Conservation (phyloP, 2,888 invertebrate species). For the Lasius platythorax region DNA sequence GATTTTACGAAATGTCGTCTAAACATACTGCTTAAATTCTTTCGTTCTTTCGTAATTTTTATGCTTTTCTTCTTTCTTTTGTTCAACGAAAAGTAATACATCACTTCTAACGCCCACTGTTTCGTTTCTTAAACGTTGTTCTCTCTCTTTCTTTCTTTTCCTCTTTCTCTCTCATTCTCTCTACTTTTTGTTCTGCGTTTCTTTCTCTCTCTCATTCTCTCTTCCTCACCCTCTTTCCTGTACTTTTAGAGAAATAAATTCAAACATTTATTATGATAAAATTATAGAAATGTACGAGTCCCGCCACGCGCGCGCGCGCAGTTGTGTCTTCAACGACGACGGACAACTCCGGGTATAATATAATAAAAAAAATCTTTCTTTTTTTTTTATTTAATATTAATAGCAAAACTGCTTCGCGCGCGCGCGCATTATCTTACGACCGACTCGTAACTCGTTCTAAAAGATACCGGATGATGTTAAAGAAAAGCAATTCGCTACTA, state of each 20-base stretch:
- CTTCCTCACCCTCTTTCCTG: slow-evolving; percentile 34
- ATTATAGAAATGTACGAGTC: slow-evolving; percentile 73
- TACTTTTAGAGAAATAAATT: slow-evolving; percentile 57
- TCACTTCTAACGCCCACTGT: slow-evolving; percentile 18
- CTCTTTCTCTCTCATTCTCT: neutral
- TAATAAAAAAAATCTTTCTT: neutral
- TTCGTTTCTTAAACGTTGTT: slow-evolving; percentile 21
- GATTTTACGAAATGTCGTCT: slow-evolving; percentile 65
- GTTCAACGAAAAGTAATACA: slow-evolving; percentile 59
- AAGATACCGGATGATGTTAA: slow-evolving; percentile 6
- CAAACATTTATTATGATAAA: slow-evolving; percentile 69
- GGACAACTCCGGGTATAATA: neutral
- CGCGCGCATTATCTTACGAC: slow-evolving; percentile 55
- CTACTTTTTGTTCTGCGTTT: neutral
- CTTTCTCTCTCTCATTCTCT: slow-evolving; percentile 16
- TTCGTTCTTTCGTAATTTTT: slow-evolving; percentile 52
- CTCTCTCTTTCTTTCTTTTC: slow-evolving; percentile 38
- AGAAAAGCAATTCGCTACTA: neutral
- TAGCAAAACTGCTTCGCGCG: slow-evolving; percentile 59
- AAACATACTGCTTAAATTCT: slow-evolving; percentile 71
- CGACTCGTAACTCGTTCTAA: slow-evolving; percentile 58
- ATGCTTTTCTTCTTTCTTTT: slow-evolving; percentile 42
- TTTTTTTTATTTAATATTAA: slow-evolving; percentile 57
- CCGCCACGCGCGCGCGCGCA: neutral
- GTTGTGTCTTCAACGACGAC: slow-evolving; percentile 15